A percentile compares a stretch with the other conserved stretches of the same genome.
Conservation (phyloP, 1,140 invertebrate species). For the Latrodectus geometricus region DNA sequence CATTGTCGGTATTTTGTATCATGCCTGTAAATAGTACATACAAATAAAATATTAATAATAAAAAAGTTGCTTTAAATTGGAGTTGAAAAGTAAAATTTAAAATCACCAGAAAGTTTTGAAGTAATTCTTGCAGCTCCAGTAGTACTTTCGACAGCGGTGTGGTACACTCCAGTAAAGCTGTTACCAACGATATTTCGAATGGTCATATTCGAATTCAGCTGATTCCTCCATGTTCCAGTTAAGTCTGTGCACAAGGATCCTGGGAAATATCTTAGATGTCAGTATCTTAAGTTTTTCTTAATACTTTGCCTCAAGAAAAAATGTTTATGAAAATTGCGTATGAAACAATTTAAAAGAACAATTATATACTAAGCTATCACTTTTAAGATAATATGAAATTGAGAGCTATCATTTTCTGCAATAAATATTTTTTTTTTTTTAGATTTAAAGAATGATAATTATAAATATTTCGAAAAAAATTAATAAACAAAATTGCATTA, state of each 20-base stretch:
- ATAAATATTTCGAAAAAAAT: no score
- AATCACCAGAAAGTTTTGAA: slow-evolving; percentile 9
- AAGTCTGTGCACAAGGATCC: not conserved
- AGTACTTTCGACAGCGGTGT: slow-evolving; percentile 23
- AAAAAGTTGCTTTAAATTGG: not conserved
- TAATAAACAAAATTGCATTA: no score
- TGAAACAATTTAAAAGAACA: no score
- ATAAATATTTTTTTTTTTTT: no score
- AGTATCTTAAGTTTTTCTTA: no score
- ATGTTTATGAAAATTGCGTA: no score
- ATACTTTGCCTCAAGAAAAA: no score
- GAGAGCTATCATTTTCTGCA: no score
- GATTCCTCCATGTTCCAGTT: slow-evolving; percentile 16
- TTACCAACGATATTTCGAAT: not conserved
- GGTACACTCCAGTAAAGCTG: not conserved
- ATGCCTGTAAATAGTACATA: slow-evolving; percentile 6
- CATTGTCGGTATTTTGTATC: slow-evolving; percentile 1
- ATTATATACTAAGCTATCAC: no score
- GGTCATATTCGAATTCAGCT: slow-evolving; percentile 26
- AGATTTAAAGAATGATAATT: no score
- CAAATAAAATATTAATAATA: not conserved
- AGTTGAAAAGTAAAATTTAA: not conserved
- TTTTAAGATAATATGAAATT: no score
- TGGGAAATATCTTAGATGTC: no score
- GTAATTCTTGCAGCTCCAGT: slow-evolving; percentile 7